Percentiles rank a stretch among this genome's conserved stretches.
phyloP scores from a whole-genome alignment of 2,113 vertebrate species.

The Toxostoma redivivum region DNA sequence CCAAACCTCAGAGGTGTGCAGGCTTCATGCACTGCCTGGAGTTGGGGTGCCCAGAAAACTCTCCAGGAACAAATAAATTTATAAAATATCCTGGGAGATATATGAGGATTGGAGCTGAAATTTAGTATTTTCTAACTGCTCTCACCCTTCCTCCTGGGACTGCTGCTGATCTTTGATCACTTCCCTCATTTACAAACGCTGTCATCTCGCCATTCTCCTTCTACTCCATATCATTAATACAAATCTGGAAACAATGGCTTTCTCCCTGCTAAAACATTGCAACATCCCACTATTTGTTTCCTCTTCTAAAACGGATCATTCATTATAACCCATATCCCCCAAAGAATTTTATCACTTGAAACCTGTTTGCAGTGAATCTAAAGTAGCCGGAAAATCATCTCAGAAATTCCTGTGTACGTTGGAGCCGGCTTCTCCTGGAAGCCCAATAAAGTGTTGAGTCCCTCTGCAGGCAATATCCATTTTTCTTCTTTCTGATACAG shows the following conservation, averaged over 20 bases:
- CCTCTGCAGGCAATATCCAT: constrained; percentile 51
- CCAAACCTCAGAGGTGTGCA: background rate
- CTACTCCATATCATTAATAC: constrained; percentile 32
- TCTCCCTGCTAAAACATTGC: constrained; percentile 39
- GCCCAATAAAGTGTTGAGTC: constrained; percentile 43
- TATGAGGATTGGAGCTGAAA: background rate
- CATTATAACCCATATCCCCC: constrained; percentile 55
- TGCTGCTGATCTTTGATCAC: constrained; percentile 34
- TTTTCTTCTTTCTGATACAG: constrained; percentile 50
- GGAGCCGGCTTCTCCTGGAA: constrained; percentile 33
- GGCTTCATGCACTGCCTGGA: background rate
- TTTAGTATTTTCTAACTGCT: constrained; percentile 33
- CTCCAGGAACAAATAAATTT: background rate
- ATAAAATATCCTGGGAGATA: background rate
- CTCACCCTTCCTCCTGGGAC: constrained; percentile 33
- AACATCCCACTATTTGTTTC: constrained; percentile 57
- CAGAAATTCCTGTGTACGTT: background rate
- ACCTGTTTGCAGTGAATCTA: constrained; percentile 60
- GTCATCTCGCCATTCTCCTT: constrained; percentile 26
- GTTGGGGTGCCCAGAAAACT: background rate
- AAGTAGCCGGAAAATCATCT: constrained; percentile 45
- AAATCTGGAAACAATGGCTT: constrained; percentile 60
- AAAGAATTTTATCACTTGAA: constrained; percentile 67
- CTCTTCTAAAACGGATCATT: constrained; percentile 34
- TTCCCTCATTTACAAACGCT: constrained; percentile 25